Conservation (phyloP, 2,888 invertebrate species). For the Sussaba pulchella region DNA sequence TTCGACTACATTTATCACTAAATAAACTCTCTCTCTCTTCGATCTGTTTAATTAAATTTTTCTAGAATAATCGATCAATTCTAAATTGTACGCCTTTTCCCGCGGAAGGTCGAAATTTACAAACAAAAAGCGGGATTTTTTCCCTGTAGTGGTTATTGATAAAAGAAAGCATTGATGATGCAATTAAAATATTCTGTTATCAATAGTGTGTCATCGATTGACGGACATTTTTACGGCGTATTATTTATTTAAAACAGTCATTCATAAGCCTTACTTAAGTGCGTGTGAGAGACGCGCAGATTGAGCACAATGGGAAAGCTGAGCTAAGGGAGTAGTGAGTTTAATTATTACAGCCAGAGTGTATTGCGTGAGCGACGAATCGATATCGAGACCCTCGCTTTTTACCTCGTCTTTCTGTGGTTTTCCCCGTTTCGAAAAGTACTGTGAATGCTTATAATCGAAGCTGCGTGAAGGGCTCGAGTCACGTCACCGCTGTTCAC, state of each 20-base stretch:
- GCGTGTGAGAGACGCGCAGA: neutral
- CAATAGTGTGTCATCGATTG: neutral
- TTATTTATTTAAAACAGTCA: slow-evolving; percentile 1
- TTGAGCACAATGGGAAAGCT: neutral
- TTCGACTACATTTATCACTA: neutral
- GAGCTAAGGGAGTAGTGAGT: neutral
- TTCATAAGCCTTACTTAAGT: neutral
- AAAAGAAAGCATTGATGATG: neutral
- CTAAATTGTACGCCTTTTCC: too few relatives aligned
- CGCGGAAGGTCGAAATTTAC: too few relatives aligned
- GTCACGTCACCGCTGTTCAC: slow-evolving; percentile 14
- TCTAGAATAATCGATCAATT: too few relatives aligned
- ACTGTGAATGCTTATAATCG: slow-evolving; percentile 7
- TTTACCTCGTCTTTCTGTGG: slow-evolving; percentile 12
- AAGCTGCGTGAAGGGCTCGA: slow-evolving; percentile 3
- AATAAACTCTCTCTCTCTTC: neutral
- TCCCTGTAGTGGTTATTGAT: too few relatives aligned
- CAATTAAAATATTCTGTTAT: neutral
- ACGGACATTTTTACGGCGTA: neutral
- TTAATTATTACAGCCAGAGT: slow-evolving; percentile 1
- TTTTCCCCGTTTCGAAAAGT: neutral
- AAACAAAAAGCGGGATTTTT: too few relatives aligned
- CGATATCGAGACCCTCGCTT: slow-evolving; percentile 6
- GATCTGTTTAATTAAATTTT: neutral
- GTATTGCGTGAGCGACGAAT: slow-evolving; percentile 16